These are phyloP conservation scores for Pipistrellus nathusii DNA, from an alignment of 2,797 vertebrate genomes.

Conservation along the genomic window DNA sequence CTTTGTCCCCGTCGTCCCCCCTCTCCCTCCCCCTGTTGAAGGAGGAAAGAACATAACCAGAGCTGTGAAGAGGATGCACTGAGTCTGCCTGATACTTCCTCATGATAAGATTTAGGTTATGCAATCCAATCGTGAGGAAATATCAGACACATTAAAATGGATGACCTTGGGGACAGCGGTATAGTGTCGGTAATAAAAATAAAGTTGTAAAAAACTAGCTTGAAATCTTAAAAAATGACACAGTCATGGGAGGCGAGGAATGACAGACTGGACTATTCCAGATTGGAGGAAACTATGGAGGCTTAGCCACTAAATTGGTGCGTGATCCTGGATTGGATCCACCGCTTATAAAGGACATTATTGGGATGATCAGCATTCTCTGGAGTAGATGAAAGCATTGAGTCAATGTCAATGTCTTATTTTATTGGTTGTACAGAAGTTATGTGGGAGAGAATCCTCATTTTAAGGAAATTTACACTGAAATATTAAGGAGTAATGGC, in stretches of 20 bases:
- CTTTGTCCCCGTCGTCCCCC: too few relatives aligned
- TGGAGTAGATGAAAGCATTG: neutral
- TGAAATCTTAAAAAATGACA: neutral
- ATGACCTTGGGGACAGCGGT: neutral
- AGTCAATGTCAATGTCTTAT: neutral
- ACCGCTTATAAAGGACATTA: neutral
- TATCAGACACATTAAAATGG: neutral
- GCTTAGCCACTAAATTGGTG: too few relatives aligned
- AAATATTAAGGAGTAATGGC: neutral
- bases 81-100: neutral
- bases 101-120: neutral
- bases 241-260: neutral
- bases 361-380: neutral
- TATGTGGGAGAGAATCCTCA: neutral
- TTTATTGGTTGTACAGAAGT: neutral
- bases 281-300: neutral
- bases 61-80: neutral
- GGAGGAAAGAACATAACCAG: rapidly evolving
- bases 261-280: neutral
- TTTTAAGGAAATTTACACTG: neutral
- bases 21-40: neutral
- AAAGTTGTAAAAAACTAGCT: neutral
- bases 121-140: neutral
- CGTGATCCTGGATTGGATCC: neutral
- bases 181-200: neutral